Evolutionary conservation across 2,113 vertebrate species (phyloP), one percentile per base, ranked within the genome.

Genomic region (Ivindomyrus marchei): DNA sequence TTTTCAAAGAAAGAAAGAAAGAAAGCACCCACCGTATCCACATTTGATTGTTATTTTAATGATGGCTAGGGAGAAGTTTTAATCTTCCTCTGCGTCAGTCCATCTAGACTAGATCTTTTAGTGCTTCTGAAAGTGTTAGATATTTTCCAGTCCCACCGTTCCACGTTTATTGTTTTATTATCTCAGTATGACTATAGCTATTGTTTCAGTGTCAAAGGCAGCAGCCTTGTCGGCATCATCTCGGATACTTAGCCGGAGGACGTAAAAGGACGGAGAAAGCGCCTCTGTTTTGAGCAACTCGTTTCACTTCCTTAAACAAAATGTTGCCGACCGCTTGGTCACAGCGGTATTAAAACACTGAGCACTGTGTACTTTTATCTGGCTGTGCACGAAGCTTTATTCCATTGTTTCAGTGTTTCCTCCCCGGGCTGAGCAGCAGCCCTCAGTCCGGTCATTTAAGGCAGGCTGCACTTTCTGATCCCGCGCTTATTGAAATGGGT

Each of bases 271-370:
- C 39, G 42, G 45, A 45, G 39, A 49, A 15, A 50, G 84, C 11
- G 10, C 45, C 47, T 50, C 11, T 27, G 2, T 47, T 86, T 15
- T 27, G 11, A 49, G 21, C 46, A 19, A 46, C 84, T 47, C 1
- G 10, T 86, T 86, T 86, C 84, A 50, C 45, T 86, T 86, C 84
- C 84, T 27, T 86, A 50, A 47, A 85, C 46, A 45, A 24, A 80
- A 17, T 50, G n/a, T 86, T 11, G 21, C 70, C 31, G 31, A 77
- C 70, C 15, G 31, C 70, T 77, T 39, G 27, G 36, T 39, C 70
- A 39, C 11, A 39, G 36, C 70, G 36, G 36, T 39, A 77, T 42
- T 39, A 42, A 42, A 39, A 39, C 74, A 36, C 31, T 19, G 47
- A 47, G 83, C 21, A 19, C 21, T 17, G 42, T 85, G 84, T n/a